Evolutionary conservation across 2,888 invertebrate genomes (phyloP).

Genomic region (Drosophila anomelani): DNA sequence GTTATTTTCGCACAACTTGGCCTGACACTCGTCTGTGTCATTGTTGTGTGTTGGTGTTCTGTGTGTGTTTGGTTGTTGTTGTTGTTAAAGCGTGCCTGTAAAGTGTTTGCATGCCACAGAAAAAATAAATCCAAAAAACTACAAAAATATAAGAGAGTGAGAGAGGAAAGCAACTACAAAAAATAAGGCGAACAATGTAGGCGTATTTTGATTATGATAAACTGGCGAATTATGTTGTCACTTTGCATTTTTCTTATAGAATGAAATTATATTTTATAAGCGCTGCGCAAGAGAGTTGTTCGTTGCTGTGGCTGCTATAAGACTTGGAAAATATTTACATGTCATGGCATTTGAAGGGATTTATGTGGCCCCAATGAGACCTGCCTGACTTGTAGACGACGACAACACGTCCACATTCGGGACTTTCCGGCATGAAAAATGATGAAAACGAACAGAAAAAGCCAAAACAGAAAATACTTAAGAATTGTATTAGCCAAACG

Average conservation of each 20-base stretch:
- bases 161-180: slow-evolving; percentile 47
- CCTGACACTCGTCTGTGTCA: slow-evolving; percentile 80
- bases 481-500: slow-evolving; percentile 42
- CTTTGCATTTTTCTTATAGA: slow-evolving; percentile 81
- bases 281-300: slow-evolving; percentile 50
- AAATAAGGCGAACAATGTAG: slow-evolving; percentile 67
- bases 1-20: slow-evolving; percentile 79
- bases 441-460: slow-evolving; percentile 42
- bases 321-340: slow-evolving; percentile 72
- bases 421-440: slow-evolving; percentile 73
- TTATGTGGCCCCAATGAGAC: slow-evolving; percentile 68
- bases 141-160: not conserved
- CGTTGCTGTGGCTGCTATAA: slow-evolving; percentile 27
- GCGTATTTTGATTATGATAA: slow-evolving; percentile 82
- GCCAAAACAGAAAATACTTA: slow-evolving; percentile 35
- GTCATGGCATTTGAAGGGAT: slow-evolving; percentile 76
- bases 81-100: slow-evolving; percentile 61
- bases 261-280: slow-evolving; percentile 81
- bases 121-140: slow-evolving; percentile 3
- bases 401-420: slow-evolving; percentile 48
- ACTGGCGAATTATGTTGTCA: slow-evolving; percentile 84
- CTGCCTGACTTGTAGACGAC: slow-evolving; percentile 47
- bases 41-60: slow-evolving; percentile 61
- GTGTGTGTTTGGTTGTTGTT: slow-evolving; percentile 21
- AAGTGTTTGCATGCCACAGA: slow-evolving; percentile 78